Conservation (phyloP, 2,888 invertebrate genomes). For the Andrena bicolor region DNA sequence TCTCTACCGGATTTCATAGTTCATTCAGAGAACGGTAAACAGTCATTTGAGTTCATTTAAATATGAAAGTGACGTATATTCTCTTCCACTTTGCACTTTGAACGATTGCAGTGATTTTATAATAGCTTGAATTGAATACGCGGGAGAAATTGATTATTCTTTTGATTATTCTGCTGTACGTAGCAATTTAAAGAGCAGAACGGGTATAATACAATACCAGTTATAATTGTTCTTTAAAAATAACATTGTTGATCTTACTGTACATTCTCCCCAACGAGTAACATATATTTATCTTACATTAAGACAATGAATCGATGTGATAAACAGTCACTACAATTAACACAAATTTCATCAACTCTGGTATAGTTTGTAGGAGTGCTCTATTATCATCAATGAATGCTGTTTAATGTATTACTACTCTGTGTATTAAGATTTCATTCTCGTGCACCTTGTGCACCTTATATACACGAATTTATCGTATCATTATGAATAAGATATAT, state of each 20-base stretch:
- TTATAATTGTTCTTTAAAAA: not conserved
- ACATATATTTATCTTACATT: conserved; percentile 13
- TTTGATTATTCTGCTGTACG: not conserved
- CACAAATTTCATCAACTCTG: conserved; percentile 1
- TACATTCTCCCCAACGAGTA: not conserved
- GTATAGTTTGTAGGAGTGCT: not conserved
- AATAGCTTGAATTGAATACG: not conserved
- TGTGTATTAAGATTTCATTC: too few species aligned
- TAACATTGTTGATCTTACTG: conserved; percentile 4
- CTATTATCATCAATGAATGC: not conserved
- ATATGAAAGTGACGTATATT: not conserved
- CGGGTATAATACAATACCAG: not conserved
- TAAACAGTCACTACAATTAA: not conserved
- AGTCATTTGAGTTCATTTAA: not conserved
- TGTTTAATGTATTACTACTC: too few species aligned
- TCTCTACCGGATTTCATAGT: conserved; percentile 75
- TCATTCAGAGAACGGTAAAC: conserved; percentile 82
- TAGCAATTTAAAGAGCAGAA: not conserved
- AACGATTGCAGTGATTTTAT: not conserved
- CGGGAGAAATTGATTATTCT: not conserved
- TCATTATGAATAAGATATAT: not conserved
- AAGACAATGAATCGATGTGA: conserved; percentile 9
- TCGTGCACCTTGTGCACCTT: too few species aligned
- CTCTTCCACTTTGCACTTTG: not conserved
- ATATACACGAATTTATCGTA: not conserved